Evolutionary conservation across 2,797 vertebrate genomes (phyloP), one percentile per base, ranked within the genome.

Genomic region (Naso thynnoides): DNA sequence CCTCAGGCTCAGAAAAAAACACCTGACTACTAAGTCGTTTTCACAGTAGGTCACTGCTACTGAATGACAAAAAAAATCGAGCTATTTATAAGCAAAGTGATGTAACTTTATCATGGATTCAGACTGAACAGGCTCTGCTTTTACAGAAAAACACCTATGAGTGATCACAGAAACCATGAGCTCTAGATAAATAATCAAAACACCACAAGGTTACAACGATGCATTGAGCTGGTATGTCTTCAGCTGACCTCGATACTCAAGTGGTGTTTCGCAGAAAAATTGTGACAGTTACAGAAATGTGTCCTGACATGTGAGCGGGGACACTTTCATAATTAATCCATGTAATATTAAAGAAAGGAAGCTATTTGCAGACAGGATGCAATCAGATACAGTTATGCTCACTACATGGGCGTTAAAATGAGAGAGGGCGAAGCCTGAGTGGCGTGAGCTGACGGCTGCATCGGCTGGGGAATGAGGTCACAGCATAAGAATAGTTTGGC

Each of bases 271-370:
- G 9, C 27, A 42, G n/a, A 65, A 48, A 48, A 27, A 54, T 1
- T 29, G 14, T 81, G 33, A 78, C 70, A 73, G 55, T 78, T 72
- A 45, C 6, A 39, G 52, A 74, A 56, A 87, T 52, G 27, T 31
- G 45, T 39, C 31, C 52, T n/a, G 73, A 70, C 75, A 73, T 72
- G 50, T 24, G 69, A 79, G 64, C 42, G 59, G 49, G 36, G 55
- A 75, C 50, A 41, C 41, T 78, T 81, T 67, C 26, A 62, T 69
- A 83, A 86, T 75, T 53, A 75, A 69, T 76, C 68, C 54, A 79
- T 88, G 54, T 80, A 79, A 85, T 68, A 79, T 85, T 78, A 60
- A 86, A 69, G 42, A 33, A 7, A 60, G 45, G 26, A 73, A 50
- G 27, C 54, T 73, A 70, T 71, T 86, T 29, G 41, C 26, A 76